These are phyloP conservation scores for Neotragus moschatus DNA, from an alignment of 2,113 vertebrate genomes.

Conservation along the genomic window DNA sequence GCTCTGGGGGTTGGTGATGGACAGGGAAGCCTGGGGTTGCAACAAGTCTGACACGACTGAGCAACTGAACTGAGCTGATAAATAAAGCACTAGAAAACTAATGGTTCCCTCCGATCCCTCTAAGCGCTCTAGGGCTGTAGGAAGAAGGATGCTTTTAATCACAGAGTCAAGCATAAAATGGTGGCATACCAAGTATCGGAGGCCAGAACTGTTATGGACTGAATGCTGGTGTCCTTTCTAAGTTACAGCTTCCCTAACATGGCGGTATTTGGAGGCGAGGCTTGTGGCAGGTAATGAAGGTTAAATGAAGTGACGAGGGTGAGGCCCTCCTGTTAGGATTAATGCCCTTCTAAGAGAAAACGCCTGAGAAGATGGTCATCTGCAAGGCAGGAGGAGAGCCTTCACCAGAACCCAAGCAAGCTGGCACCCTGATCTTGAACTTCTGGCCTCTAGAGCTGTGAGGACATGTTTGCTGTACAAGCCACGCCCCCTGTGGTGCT, in stretches of 20 bases:
- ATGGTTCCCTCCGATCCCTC: background rate
- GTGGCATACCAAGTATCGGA: background rate
- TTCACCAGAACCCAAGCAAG: background rate
- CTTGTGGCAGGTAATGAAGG: background rate
- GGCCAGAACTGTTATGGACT: background rate
- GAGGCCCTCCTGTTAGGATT: background rate
- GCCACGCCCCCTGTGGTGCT: background rate
- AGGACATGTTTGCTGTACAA: background rate
- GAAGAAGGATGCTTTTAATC: background rate
- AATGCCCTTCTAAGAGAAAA: background rate
- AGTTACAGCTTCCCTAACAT: background rate
- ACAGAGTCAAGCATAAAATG: accelerated
- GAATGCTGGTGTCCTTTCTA: background rate
- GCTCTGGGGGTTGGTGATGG: background rate
- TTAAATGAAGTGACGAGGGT: background rate
- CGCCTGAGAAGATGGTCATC: background rate
- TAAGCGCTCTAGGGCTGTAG: background rate
- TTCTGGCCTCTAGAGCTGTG: background rate
- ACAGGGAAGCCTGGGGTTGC: background rate
- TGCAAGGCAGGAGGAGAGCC: background rate
- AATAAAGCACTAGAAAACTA: background rate
- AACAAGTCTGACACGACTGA: background rate
- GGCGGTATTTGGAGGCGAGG: background rate
- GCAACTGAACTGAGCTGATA: background rate
- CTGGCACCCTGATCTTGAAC: background rate